Evolutionary conservation across 92 coral and sea anemone genomes (phyloP), one percentile per base, ranked within the genome.

Genomic region (Porites lobata): DNA sequence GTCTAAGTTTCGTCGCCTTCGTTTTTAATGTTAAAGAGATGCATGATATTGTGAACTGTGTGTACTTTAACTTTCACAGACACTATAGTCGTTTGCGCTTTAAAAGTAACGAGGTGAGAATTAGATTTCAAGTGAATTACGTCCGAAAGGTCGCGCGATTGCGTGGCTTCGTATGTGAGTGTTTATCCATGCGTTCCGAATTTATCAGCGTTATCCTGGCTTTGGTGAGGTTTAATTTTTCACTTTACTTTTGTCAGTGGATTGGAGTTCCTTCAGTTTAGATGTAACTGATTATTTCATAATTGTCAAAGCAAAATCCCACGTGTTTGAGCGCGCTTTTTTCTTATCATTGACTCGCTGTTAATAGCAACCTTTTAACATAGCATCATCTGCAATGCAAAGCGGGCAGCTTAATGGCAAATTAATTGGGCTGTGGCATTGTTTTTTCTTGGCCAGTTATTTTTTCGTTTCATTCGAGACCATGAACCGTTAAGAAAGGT

Each of bases 321-420:
- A 84, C 81, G 72, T 84, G 87, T 51, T 17, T 20, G 81, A 84
- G 76, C 82, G 93, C 78, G 57, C 76, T 85, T 88, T 38, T 84
- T 82, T 50, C 94, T 95, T 95, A 95, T 95, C 98, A 90, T 56
- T 85, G 88, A 91, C 79, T 91, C 82, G 96, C 92, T 93, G 95
- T 94, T 95, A 95, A 95, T 95, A 65, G 98, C 96, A 93, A 95
- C 98, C 98, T 95, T 95, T 95, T 95, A 95, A 95, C 95, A 88
- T 75, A 68, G 92, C 98, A 95, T 95, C 98, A 95, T 91, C 92
- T 93, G 83, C 86, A 81, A 91, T 90, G 90, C 94, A 92, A 95
- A 93, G 92, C 93, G 92, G 87, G 91, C 24, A 22, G 24, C 92
- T 89, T 96, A 98, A 98, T 98, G 99, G 99, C 92, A 93, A 95